Conservation (phyloP, 23 tunicate genomes). For the Trididemnum nubilum region DNA sequence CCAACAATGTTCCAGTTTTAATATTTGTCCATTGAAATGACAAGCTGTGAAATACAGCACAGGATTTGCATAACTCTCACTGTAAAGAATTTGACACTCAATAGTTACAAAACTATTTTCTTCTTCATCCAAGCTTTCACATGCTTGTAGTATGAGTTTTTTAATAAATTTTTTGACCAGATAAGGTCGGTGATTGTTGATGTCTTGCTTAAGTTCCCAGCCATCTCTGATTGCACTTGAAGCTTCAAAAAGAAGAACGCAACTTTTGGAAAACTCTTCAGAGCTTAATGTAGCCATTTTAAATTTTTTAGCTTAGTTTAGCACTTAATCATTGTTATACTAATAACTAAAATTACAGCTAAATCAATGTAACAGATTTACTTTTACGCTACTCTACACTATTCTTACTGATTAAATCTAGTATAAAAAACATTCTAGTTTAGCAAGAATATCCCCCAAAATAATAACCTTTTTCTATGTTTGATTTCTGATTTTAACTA, state of each 20-base stretch:
- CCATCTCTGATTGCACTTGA: constrained; percentile 35
- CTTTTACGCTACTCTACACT: too few species aligned
- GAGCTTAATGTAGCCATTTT: constrained; percentile 30
- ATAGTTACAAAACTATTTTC: constrained; percentile 16
- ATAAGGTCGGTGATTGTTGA: not conserved
- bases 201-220: constrained; percentile 17
- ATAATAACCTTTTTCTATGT: too few species aligned
- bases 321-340: too few species aligned
- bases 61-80: constrained; percentile 70
- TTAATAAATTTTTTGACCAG: constrained; percentile 32
- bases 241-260: constrained; percentile 24
- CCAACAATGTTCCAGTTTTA: constrained; percentile 64
- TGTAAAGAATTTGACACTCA: constrained; percentile 80
- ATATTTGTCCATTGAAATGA: constrained; percentile 38
- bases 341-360: too few species aligned
- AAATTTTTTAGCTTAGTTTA: too few species aligned
- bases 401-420: too few species aligned
- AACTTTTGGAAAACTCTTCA: constrained; percentile 24
- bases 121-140: not conserved
- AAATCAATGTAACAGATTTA: too few species aligned
- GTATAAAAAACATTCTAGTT: too few species aligned
- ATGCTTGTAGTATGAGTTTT: not conserved
- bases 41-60: constrained; percentile 71
- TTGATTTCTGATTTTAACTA: too few species aligned
- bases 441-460: too few species aligned